phyloP scores from a whole-genome alignment of 2,888 invertebrate genomes.

The Leptarthrus brevirostris region DNA sequence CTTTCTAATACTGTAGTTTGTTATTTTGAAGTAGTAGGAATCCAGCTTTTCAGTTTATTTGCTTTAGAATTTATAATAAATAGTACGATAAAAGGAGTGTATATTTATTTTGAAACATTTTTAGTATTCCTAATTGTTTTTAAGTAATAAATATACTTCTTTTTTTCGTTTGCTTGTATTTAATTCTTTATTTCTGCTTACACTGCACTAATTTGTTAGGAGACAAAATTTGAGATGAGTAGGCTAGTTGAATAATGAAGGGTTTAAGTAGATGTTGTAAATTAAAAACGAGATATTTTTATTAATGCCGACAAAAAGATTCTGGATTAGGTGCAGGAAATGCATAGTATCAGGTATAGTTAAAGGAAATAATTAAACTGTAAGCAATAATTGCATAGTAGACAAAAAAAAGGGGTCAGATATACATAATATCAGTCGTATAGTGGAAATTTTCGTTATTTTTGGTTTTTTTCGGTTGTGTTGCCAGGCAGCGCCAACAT shows the following conservation, averaged over 20 bases:
- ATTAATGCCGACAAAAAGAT: constrained; percentile 24
- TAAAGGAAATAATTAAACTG: background rate
- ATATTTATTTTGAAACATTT: constrained; percentile 58
- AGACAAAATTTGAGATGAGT: constrained; percentile 30
- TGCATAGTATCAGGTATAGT: constrained; percentile 31
- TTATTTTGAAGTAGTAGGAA: constrained; percentile 11
- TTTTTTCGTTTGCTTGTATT: constrained; percentile 55
- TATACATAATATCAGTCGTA: constrained; percentile 8
- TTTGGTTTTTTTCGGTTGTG: constrained; percentile 69
- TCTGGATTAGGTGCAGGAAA: constrained; percentile 21
- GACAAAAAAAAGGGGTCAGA: constrained; percentile 31
- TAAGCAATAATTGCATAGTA: background rate
- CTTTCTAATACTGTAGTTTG: constrained; percentile 10
- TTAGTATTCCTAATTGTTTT: no score
- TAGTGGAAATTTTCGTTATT: constrained; percentile 48
- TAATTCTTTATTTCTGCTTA: constrained; percentile 68
- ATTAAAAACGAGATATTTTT: background rate
- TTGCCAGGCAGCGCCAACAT: constrained; percentile 74
- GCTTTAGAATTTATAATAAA: constrained; percentile 19
- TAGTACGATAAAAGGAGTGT: constrained; percentile 36
- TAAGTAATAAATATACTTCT: no score
- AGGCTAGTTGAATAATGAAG: constrained; percentile 24
- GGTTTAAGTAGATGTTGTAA: constrained; percentile 6
- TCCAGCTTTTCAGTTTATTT: background rate
- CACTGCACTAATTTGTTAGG: constrained; percentile 65